Evolutionary conservation across 2,113 vertebrate species (phyloP), one percentile per base, ranked within the genome.

Genomic region (Protobothrops flavoviridis): DNA sequence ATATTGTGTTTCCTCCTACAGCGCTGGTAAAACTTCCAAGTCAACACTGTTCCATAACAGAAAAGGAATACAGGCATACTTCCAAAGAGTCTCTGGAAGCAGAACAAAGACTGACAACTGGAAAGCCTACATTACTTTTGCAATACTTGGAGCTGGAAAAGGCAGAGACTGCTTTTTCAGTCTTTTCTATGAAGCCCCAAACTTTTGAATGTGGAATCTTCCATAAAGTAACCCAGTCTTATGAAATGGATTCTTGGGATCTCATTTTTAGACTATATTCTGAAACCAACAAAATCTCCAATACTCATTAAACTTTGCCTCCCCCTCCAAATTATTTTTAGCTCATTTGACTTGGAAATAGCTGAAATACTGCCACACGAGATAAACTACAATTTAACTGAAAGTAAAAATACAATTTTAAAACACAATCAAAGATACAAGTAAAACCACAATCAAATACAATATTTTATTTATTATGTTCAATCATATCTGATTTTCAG

Each of bases 51-150:
- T 95, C 96, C 97, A 95, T 95, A 92, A 94, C 86, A 95, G 94
- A 95, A 92, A 93, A 94, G 95, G 95, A 97, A 96, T 94, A 93
- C 95, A 69, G 97, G 96, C 96, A 96, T 86, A 1, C 95, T 96
- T 96, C 96, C 96, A 97, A 95, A 95, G 96, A 96, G 96, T 96
- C 91, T 94, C 94, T 94, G 96, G 97, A 97, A 96, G 95, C 89
- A 95, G 94, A 97, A 97, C 94, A 97, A 97, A 97, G 97, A 81
- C 69, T 94, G 96, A 93, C 90, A 94, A 92, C 96, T 97, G 96
- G 97, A 97, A 96, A 96, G 94, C 39, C 95, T 94, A 85, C 95
- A 93, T 95, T 87, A 90, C 95, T 94, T 96, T 94, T 94, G 95
- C 94, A 95, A 97, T 97, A 96, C 95, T 96, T 95, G 0, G 61